Conservation (phyloP, 2,113 vertebrate species). For the Potamarius usumacintae region DNA sequence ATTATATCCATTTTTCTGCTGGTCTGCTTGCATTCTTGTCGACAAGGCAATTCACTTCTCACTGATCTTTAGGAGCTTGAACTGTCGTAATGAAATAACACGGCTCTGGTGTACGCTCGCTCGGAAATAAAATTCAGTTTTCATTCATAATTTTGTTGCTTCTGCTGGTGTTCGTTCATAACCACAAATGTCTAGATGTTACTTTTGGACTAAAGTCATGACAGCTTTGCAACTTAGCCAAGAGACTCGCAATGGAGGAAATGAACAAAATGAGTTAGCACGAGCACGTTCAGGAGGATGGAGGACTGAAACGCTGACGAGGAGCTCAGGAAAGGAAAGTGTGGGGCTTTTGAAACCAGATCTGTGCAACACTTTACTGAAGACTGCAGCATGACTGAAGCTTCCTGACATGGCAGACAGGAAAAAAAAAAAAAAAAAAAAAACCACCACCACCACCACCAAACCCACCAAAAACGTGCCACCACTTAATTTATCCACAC, state of each 20-base stretch:
- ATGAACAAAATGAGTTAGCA: constrained; percentile 22
- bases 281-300: constrained; percentile 12
- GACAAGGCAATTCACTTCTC: neutral
- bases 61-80: too few species aligned
- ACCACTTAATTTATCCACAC: too few species aligned
- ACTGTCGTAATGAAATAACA: neutral
- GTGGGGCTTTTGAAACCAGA: constrained; percentile 33
- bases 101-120: neutral
- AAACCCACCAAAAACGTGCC: too few species aligned
- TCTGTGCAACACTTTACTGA: constrained; percentile 9
- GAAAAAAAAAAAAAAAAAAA: too few species aligned
- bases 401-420: neutral
- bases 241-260: constrained; percentile 20
- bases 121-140: neutral
- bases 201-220: neutral
- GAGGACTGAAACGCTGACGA: constrained; percentile 1
- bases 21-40: neutral
- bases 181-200: neutral
- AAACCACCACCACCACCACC: too few species aligned
- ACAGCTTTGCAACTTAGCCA: constrained; percentile 5
- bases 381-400: neutral
- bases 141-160: neutral
- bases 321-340: constrained; percentile 17
- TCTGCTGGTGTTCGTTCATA: neutral
- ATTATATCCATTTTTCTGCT: neutral